Conservation (phyloP, 1,140 invertebrate species). For the Drosophila prosaltans region DNA sequence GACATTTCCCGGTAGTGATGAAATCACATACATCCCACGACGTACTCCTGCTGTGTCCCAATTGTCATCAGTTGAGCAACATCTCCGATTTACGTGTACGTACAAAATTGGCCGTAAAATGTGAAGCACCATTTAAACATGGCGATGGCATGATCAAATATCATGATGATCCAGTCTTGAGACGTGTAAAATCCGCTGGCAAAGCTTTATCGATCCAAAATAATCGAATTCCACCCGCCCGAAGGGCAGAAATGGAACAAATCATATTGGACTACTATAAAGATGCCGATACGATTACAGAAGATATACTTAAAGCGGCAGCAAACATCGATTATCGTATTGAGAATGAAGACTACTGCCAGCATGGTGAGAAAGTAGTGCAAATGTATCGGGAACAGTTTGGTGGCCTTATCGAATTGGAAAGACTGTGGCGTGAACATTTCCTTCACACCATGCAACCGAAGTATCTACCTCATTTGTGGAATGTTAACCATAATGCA, state of each 20-base stretch:
- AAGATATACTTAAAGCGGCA: slow-evolving; percentile 83
- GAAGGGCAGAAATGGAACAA: slow-evolving; percentile 84
- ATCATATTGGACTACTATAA: slow-evolving; percentile 84
- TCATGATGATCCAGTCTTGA: slow-evolving; percentile 79
- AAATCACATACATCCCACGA: slow-evolving; percentile 94
- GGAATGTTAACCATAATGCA: slow-evolving; percentile 90
- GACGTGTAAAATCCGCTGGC: slow-evolving; percentile 87
- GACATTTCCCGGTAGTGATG: slow-evolving; percentile 91
- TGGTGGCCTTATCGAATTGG: slow-evolving; percentile 88
- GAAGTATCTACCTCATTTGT: slow-evolving; percentile 88
- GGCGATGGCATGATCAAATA: slow-evolving; percentile 65
- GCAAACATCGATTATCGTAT: slow-evolving; percentile 82
- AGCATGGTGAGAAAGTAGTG: slow-evolving; percentile 89
- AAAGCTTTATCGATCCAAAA: slow-evolving; percentile 86
- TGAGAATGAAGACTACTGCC: slow-evolving; percentile 85
- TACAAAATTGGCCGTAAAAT: slow-evolving; percentile 85
- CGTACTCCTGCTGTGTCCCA: slow-evolving; percentile 89
- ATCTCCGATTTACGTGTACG: slow-evolving; percentile 87
- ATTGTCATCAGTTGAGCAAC: slow-evolving; percentile 90
- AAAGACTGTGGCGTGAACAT: slow-evolving; percentile 90
- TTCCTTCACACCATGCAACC: slow-evolving; percentile 91
- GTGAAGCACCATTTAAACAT: slow-evolving; percentile 86
- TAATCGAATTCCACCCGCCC: slow-evolving; percentile 84
- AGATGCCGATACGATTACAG: slow-evolving; percentile 82
- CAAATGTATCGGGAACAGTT: slow-evolving; percentile 85